Evolutionary conservation across 2,888 invertebrate genomes (phyloP).

Genomic region (Drosophila koepferae): DNA sequence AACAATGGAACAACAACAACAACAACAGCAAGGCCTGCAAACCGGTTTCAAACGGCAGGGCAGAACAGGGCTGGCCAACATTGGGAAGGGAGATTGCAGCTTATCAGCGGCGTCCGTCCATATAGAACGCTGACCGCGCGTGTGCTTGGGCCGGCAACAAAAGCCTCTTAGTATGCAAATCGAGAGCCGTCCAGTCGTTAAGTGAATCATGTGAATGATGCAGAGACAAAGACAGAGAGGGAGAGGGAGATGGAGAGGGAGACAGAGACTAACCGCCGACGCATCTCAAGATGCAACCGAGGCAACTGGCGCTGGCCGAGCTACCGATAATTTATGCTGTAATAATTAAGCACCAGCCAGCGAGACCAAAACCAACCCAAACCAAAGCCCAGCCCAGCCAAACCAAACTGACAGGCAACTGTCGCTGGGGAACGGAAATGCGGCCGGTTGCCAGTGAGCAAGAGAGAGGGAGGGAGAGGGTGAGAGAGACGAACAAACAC

Average conservation of each 20-base stretch:
- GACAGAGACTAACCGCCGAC: slow-evolving; percentile 26
- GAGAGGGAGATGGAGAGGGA: not conserved
- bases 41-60: slow-evolving; percentile 38
- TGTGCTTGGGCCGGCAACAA: slow-evolving; percentile 39
- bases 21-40: slow-evolving; percentile 26
- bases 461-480: slow-evolving; percentile 7
- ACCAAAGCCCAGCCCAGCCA: slow-evolving; percentile 39
- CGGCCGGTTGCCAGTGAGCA: slow-evolving; percentile 38
- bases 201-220: slow-evolving; percentile 64
- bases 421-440: slow-evolving; percentile 59
- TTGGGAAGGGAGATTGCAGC: slow-evolving; percentile 6
- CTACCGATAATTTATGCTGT: slow-evolving; percentile 77
- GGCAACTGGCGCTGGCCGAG: slow-evolving; percentile 17
- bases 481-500: slow-evolving; percentile 16
- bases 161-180: slow-evolving; percentile 78
- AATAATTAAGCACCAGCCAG: slow-evolving; percentile 72
- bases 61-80: not conserved
- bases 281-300: slow-evolving; percentile 65
- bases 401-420: slow-evolving; percentile 62
- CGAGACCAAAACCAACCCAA: slow-evolving; percentile 25
- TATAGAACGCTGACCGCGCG: slow-evolving; percentile 39
- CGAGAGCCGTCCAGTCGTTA: slow-evolving; percentile 54
- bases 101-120: slow-evolving; percentile 41
- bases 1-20: slow-evolving; percentile 24
- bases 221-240: slow-evolving; percentile 1